phyloP scores from a whole-genome alignment of 2,113 vertebrate genomes.

The Drymodes brunneopygia region DNA sequence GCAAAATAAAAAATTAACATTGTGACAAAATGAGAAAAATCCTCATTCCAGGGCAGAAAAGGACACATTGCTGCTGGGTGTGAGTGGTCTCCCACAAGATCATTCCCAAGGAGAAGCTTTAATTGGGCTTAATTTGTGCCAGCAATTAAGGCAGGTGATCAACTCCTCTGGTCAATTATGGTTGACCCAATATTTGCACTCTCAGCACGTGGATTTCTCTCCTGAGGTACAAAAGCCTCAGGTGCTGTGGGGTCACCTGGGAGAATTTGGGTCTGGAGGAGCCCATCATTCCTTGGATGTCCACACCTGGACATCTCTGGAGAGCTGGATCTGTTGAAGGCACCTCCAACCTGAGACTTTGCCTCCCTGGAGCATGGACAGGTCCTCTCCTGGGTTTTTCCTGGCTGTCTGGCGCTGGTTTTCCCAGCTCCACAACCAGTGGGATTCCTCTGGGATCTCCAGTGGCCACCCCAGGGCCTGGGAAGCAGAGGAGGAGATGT shows the following conservation, averaged over 20 bases:
- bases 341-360: too few relatives aligned
- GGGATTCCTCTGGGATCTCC: not conserved
- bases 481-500: not conserved
- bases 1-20: not conserved
- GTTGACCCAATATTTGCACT: not conserved
- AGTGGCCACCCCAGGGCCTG: not conserved
- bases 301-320: not conserved
- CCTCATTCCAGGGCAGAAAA: not conserved
- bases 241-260: not conserved
- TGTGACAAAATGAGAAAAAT: not conserved
- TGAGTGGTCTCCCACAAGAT: fast-evolving
- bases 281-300: not conserved
- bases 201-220: fast-evolving
- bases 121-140: not conserved
- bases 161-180: not conserved
- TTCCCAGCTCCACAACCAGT: not conserved
- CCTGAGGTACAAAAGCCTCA: not conserved
- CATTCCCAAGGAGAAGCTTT: not conserved
- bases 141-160: not conserved
- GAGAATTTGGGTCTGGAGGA: not conserved
- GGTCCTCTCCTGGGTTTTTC: not conserved
- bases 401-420: not conserved
- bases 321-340: not conserved
- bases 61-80: not conserved
- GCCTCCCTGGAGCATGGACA: not conserved